Conservation (phyloP, 1,140 invertebrate species). For the Drosophila mojavensis region DNA sequence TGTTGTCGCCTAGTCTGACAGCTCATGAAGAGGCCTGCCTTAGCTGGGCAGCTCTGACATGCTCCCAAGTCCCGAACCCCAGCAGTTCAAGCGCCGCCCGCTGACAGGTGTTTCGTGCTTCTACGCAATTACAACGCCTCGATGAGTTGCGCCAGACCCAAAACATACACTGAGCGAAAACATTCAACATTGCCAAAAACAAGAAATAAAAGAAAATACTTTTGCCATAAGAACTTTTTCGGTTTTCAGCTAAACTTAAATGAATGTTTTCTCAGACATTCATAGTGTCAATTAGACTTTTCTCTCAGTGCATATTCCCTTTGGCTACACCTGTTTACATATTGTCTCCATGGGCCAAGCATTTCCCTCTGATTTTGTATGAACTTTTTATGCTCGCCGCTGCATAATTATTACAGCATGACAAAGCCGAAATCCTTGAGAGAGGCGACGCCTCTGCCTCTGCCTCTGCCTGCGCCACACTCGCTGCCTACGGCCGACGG, state of each 20-base stretch:
- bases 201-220: background rate
- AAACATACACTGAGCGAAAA: constrained; percentile 21
- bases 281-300: background rate
- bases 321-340: constrained; percentile 34
- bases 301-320: constrained; percentile 16
- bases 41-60: constrained; percentile 32
- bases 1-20: constrained; percentile 41
- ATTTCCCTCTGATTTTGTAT: constrained; percentile 35
- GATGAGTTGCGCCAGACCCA: constrained; percentile 25
- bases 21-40: constrained; percentile 43
- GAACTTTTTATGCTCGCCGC: constrained; percentile 44
- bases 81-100: constrained; percentile 51
- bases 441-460: constrained; percentile 29
- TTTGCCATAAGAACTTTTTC: too few relatives aligned
- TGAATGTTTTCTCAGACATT: too few relatives aligned
- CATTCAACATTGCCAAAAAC: background rate
- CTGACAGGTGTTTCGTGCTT: constrained; percentile 64
- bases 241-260: too few relatives aligned
- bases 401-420: constrained; percentile 63
- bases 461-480: constrained; percentile 7
- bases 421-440: constrained; percentile 35
- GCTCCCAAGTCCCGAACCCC: constrained; percentile 7
- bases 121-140: constrained; percentile 70
- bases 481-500: constrained; percentile 33
- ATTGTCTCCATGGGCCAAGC: constrained; percentile 13